These are phyloP conservation scores for Saccostrea glomerata DNA, from an alignment of 1,140 invertebrate genomes.

Conservation along the genomic window DNA sequence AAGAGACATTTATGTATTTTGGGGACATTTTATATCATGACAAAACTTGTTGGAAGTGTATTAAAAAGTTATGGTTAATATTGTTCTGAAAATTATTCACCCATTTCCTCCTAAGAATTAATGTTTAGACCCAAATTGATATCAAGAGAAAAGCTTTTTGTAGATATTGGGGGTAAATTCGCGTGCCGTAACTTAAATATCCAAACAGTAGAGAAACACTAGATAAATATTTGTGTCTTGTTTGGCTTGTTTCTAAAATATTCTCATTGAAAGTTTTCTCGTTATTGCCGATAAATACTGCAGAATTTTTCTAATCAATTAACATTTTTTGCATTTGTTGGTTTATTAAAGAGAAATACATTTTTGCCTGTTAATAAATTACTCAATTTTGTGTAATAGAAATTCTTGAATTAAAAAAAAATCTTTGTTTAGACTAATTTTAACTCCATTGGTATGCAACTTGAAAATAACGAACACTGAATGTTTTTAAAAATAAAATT, in stretches of 20 bases:
- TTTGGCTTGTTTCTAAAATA: background rate
- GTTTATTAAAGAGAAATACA: background rate
- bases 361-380: background rate
- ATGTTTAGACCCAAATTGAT: background rate
- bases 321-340: background rate
- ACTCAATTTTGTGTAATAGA: background rate
- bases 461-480: background rate
- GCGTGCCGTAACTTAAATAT: constrained; percentile 20
- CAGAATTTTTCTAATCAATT: background rate
- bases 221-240: background rate
- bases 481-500: background rate
- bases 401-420: background rate
- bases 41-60: no score
- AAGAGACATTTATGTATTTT: no score
- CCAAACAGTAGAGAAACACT: constrained; percentile 6
- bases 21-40: no score
- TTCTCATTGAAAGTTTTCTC: background rate
- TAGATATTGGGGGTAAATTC: background rate
- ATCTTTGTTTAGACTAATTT: background rate
- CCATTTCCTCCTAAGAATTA: background rate
- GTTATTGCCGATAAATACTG: background rate
- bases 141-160: background rate
- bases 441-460: background rate
- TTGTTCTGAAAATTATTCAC: no score
- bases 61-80: no score